Evolutionary conservation across 1,140 invertebrate species (phyloP).

Genomic region (Euglossa dilemma): DNA sequence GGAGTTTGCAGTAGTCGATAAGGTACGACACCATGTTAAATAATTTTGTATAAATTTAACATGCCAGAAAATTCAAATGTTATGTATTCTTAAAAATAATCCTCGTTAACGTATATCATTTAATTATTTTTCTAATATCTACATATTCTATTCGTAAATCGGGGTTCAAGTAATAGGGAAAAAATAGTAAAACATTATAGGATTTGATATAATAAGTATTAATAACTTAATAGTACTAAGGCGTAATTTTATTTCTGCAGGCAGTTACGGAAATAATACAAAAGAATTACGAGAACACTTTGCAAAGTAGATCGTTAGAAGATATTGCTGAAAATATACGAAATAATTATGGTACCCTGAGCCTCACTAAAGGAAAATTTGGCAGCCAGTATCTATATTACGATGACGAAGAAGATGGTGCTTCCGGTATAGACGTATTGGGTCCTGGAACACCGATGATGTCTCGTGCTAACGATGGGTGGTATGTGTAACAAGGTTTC

Average conservation of each 20-base stretch:
- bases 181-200: too few species aligned
- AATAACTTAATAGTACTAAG: too few species aligned
- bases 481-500: constrained; percentile 74
- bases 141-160: neutral
- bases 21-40: neutral
- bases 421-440: constrained; percentile 86
- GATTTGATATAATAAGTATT: too few species aligned
- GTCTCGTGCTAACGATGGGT: constrained; percentile 86
- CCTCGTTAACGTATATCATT: too few species aligned
- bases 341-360: neutral
- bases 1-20: neutral
- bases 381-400: constrained; percentile 87
- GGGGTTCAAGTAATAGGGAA: too few species aligned
- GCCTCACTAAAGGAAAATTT: constrained; percentile 50
- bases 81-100: too few species aligned
- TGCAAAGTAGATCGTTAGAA: neutral
- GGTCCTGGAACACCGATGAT: constrained; percentile 86
- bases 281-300: neutral
- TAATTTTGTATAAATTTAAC: too few species aligned
- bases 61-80: too few species aligned
- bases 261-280: neutral
- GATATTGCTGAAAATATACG: constrained; percentile 21
- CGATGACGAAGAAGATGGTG: constrained; percentile 84
- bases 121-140: neutral
- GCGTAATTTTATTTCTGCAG: neutral